These are phyloP conservation scores for Didymodactylos carnosus DNA, from an alignment of 2,888 invertebrate species.

Conservation along the genomic window DNA sequence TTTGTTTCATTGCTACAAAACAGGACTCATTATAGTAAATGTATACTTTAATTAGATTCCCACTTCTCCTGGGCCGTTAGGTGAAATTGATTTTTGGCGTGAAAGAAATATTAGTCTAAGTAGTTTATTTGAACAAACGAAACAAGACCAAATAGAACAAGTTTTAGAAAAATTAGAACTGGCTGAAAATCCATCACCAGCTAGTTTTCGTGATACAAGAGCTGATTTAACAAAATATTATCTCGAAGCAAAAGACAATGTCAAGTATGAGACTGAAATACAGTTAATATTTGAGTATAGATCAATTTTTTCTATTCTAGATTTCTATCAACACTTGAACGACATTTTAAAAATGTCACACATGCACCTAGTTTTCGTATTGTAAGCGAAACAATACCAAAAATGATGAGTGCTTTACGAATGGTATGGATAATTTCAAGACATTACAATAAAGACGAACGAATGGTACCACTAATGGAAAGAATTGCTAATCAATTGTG, in stretches of 20 bases:
- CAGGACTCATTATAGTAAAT: slow-evolving; percentile 33
- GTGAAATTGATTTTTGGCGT: slow-evolving; percentile 67
- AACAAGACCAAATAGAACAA: slow-evolving; percentile 47
- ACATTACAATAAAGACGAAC: slow-evolving; percentile 61
- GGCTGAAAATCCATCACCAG: slow-evolving; percentile 41
- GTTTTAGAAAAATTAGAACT: slow-evolving; percentile 43
- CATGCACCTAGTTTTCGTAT: slow-evolving; percentile 50
- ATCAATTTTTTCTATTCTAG: slow-evolving; percentile 30
- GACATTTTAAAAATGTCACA: slow-evolving; percentile 55
- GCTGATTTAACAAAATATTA: slow-evolving; percentile 47
- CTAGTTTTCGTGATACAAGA: slow-evolving; percentile 44
- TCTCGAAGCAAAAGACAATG: slow-evolving; percentile 54
- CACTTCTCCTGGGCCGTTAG: slow-evolving; percentile 47
- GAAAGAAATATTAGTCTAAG: slow-evolving; percentile 57
- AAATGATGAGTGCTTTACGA: slow-evolving; percentile 59
- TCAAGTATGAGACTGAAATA: slow-evolving; percentile 25
- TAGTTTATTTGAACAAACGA: slow-evolving; percentile 58
- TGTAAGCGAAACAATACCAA: slow-evolving; percentile 52
- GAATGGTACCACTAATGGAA: slow-evolving; percentile 61
- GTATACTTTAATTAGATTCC: slow-evolving; percentile 38
- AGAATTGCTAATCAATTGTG: slow-evolving; percentile 63
- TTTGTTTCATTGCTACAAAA: neutral
- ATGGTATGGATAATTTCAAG: slow-evolving; percentile 76
- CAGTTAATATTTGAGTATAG: slow-evolving; percentile 6
- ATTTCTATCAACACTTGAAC: slow-evolving; percentile 52